A percentile compares a stretch with the other conserved stretches of the same genome.
These are phyloP conservation scores for Spondyliosoma cantharus DNA, from an alignment of 2,797 vertebrate species.

Conservation along the genomic window DNA sequence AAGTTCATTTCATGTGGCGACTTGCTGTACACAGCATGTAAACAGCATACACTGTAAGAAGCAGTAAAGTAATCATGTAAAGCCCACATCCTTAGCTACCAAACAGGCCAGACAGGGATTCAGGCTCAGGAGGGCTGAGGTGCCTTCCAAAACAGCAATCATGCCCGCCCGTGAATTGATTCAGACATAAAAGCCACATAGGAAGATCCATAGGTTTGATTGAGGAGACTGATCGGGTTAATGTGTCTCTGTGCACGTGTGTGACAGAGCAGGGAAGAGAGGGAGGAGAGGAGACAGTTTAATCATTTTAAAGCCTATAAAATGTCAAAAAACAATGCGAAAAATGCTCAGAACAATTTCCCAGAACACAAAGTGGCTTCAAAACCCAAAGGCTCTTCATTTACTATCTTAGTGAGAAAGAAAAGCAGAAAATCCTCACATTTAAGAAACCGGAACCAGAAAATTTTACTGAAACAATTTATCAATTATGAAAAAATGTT, in stretches of 20 bases:
- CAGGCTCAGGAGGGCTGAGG: slow-evolving; percentile 15
- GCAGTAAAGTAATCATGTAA: slow-evolving; percentile 41
- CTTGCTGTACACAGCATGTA: slow-evolving; percentile 31
- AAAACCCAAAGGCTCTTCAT: no score
- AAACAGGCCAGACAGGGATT: slow-evolving; percentile 22
- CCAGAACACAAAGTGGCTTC: no score
- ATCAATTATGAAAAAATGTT: no score
- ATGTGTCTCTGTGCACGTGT: background rate
- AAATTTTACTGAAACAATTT: no score
- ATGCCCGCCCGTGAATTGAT: slow-evolving; percentile 23
- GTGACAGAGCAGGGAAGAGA: background rate
- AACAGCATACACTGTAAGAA: slow-evolving; percentile 12
- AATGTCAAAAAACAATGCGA: no score
- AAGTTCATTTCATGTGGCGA: slow-evolving; percentile 23
- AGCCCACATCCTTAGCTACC: slow-evolving; percentile 41
- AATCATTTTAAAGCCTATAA: background rate
- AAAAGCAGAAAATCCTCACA: no score
- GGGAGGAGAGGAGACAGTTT: background rate
- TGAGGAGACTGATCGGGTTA: slow-evolving; percentile 28
- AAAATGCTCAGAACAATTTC: no score
- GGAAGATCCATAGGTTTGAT: slow-evolving; percentile 35
- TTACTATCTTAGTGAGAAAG: no score
- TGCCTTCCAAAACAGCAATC: slow-evolving; percentile 2
- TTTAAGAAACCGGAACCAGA: no score
- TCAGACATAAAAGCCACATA: slow-evolving; percentile 20